Percentiles rank a stretch among this genome's conserved stretches.
These are phyloP conservation scores for Ceratotherium simum DNA, from an alignment of 2,113 vertebrate species.

Conservation along the genomic window DNA sequence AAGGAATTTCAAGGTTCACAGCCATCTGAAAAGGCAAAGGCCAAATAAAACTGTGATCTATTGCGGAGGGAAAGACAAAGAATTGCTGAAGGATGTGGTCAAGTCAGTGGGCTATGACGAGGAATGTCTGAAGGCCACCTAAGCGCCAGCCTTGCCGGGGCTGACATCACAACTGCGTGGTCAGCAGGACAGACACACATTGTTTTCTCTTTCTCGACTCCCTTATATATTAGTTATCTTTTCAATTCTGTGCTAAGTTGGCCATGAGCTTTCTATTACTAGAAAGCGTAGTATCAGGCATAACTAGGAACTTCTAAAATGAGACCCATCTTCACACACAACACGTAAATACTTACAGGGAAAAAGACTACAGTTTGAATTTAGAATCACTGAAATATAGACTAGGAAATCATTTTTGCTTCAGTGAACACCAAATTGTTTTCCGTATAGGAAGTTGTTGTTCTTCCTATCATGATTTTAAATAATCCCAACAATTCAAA, in stretches of 20 bases:
- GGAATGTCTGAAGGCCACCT: conserved; percentile 15
- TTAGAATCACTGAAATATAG: neutral
- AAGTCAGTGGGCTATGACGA: neutral
- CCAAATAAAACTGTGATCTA: conserved; percentile 23
- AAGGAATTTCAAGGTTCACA: conserved; percentile 39
- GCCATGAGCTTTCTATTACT: neutral
- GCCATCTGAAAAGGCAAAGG: conserved; percentile 44
- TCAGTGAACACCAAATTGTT: neutral
- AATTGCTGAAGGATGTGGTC: conserved; percentile 5
- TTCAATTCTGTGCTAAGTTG: neutral
- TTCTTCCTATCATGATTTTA: neutral
- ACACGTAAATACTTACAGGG: neutral
- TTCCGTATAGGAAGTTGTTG: neutral
- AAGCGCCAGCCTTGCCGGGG: neutral
- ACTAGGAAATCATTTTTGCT: conserved; percentile 19
- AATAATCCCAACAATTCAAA: conserved; percentile 38
- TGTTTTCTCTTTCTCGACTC: neutral
- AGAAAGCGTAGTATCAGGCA: neutral
- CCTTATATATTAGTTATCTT: neutral
- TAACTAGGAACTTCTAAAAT: neutral
- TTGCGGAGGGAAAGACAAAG: neutral
- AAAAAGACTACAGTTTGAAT: neutral
- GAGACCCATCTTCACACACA: neutral
- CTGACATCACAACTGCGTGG: neutral
- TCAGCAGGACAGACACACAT: neutral